Base-by-base conservation (phyloP, 1,140 invertebrate genomes). In the Ruditapes philippinarum region DNA sequence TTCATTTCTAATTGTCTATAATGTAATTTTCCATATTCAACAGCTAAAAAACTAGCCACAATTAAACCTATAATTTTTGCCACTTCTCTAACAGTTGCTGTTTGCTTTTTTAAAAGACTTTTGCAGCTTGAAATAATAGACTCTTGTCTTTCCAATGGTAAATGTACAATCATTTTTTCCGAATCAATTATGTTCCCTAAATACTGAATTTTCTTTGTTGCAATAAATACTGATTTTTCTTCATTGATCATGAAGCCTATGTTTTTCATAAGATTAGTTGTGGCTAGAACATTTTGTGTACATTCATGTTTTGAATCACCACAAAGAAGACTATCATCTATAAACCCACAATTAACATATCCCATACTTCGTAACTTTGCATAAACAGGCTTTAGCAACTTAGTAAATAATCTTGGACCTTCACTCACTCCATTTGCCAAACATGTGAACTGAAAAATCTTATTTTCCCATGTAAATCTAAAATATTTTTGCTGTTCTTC, bases 261-360 rank as follows among this genome's bases (percentile, higher is more conserved):
- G 22, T 65, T 54, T 40, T 22, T 5, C n/a, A 92, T 78, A 17
- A 74, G n/a, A 7, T 54, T 1, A 62, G 31, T 49, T 57, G 91
- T 92, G 9, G 3, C 60, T 33, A 25, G 33, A 7, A 92, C 38
- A 85, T 92, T 92, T 31, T 89, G 38, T 73, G 9, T 57, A 74
- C 88, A 91, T 42, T 88, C 85, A 33, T 49, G n/a, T 7, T 22
- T 7, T 57, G 78, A 85, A 36, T 81, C 88, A 57, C 4, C 49
- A 62, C 70, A 80, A 5, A 92, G 33, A 40, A 89, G 86, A 33
- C 65, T 76, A 25, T 91, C 91, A 89, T 90, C 90, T 62, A 91
- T 90, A 51, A 81, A 91, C 0, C 82, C 65, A 19, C 79, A 28
- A 65, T 28, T 88, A 14, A 76, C 22, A 80, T 86, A 65, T 40